These are phyloP conservation scores for Copidosoma floridanum DNA, from an alignment of 1,140 invertebrate species.

Conservation along the genomic window DNA sequence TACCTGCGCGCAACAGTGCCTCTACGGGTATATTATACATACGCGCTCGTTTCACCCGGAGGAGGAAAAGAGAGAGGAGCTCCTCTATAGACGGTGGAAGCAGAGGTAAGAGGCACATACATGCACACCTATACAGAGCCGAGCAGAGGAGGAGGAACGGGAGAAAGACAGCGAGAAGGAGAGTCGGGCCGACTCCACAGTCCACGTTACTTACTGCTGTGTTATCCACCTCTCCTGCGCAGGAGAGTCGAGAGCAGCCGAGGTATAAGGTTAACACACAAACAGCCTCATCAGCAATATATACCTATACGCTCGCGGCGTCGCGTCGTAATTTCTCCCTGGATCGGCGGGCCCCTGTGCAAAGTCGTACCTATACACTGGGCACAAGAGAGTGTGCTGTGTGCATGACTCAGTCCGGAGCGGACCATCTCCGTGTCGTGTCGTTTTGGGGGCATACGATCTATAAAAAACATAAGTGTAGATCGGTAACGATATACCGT, in stretches of 20 bases:
- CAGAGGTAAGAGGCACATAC: constrained; percentile 17
- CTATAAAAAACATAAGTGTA: too few relatives aligned
- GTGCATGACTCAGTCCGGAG: constrained; percentile 15
- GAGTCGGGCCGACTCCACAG: neutral
- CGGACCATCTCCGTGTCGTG: constrained; percentile 17
- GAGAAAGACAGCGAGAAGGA: constrained; percentile 28
- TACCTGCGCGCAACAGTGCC: constrained; percentile 4
- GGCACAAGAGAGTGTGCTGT: neutral
- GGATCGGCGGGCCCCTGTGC: too few relatives aligned
- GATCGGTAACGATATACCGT: too few relatives aligned
- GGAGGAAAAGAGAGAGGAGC: constrained; percentile 1
- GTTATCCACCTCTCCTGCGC: constrained; percentile 19
- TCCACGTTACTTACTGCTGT: constrained; percentile 2
- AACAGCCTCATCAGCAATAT: too few relatives aligned
- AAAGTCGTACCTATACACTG: too few relatives aligned
- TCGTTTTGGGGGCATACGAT: too few relatives aligned
- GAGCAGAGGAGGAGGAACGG: constrained; percentile 35
- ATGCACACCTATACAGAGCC: constrained; percentile 33
- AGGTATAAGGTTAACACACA: too few relatives aligned
- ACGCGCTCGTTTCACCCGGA: too few relatives aligned
- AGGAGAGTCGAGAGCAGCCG: neutral
- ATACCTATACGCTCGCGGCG: too few relatives aligned
- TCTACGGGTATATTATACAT: neutral
- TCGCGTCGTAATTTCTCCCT: too few relatives aligned
- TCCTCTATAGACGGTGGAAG: constrained; percentile 7